Evolutionary conservation across 1,140 invertebrate genomes (phyloP), one percentile per base, ranked within the genome.

Genomic region (Drosophila chauvacae): DNA sequence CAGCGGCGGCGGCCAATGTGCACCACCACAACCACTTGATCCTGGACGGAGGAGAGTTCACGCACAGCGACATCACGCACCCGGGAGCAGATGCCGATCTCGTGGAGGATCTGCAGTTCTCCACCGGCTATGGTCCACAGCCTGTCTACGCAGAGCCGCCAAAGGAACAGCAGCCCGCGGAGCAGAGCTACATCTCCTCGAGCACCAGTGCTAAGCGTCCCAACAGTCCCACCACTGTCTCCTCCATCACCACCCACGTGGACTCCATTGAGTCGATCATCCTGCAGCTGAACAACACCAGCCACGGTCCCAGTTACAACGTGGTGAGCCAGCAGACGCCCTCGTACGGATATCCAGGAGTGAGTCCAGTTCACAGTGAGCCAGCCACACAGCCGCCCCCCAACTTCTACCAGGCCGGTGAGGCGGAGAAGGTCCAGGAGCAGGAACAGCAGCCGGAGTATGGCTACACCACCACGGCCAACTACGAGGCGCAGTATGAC

Each of bases 271-370:
- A 94, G 56, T 94, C 94, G 23, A 96, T 96, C 11, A 95, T 96
- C 60, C 94, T 95, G 35, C 95, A 96, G 88, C 81, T 96, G 16
- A 96, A 96, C 76, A 94, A 95, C 20, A 94, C 93, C n/a, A 94
- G 93, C 60, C 93, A 94, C 18, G 92, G 92, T 0, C 92, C 92
- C 44, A 86, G 80, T 50, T 93, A 93, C 64, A 92, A 91, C 50
- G 85, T 92, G 18, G 86, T 91, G 3, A 90, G 65, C 44, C 84
- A 92, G 47, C 87, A 90, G 73, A 87, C 86, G 11, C 81, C 86
- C 1, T 65, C 86, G 0, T 90, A 90, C 14, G 81, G 51, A 16
- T 85, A 82, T 39, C 51, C 64, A 0, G 59, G 2, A 16, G 70
- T 1, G 35, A 62, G 33, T 13, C 30, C 71, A 1, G 66, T 60